phyloP scores from a whole-genome alignment of 1,140 invertebrate genomes.

The Plectus sambesii region DNA sequence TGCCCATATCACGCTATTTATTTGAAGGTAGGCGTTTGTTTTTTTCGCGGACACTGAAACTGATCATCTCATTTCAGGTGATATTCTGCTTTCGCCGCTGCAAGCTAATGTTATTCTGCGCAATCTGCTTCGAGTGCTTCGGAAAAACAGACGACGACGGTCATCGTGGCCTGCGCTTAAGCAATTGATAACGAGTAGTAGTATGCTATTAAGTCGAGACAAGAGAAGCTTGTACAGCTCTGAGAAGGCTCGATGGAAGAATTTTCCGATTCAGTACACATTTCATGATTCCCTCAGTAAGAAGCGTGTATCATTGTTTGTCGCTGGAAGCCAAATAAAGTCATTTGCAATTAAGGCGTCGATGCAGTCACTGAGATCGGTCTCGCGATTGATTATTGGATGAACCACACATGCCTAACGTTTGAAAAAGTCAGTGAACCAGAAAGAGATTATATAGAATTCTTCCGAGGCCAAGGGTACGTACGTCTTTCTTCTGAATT shows the following conservation, averaged over 20 bases:
- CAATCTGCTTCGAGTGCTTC: no score
- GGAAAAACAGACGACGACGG: no score
- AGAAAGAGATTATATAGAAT: slow-evolving; percentile 38
- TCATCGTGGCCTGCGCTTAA: slow-evolving; percentile 8
- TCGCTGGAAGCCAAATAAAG: slow-evolving; percentile 7
- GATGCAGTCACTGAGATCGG: slow-evolving; percentile 8
- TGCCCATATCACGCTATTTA: slow-evolving; percentile 18
- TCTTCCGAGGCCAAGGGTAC: slow-evolving; percentile 44
- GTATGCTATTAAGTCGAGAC: slow-evolving; percentile 12
- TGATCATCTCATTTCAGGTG: slow-evolving; percentile 23
- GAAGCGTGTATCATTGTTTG: slow-evolving; percentile 11
- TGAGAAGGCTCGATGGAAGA: slow-evolving; percentile 32
- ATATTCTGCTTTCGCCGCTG: slow-evolving; percentile 33
- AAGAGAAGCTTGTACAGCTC: slow-evolving; percentile 31
- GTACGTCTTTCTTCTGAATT: no score
- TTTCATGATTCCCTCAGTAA: slow-evolving; percentile 38
- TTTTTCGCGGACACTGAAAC: neutral
- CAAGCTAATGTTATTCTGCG: slow-evolving; percentile 35
- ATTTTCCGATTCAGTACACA: slow-evolving; percentile 34
- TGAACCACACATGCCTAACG: slow-evolving; percentile 35
- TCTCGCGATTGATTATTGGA: slow-evolving; percentile 36
- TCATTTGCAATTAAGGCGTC: slow-evolving; percentile 4
- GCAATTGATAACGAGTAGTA: slow-evolving; percentile 13
- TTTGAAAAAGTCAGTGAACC: slow-evolving; percentile 36
- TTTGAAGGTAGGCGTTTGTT: slow-evolving; percentile 18